These are phyloP conservation scores for Barbus barbus DNA, from an alignment of 2,113 vertebrate species.

Conservation along the genomic window DNA sequence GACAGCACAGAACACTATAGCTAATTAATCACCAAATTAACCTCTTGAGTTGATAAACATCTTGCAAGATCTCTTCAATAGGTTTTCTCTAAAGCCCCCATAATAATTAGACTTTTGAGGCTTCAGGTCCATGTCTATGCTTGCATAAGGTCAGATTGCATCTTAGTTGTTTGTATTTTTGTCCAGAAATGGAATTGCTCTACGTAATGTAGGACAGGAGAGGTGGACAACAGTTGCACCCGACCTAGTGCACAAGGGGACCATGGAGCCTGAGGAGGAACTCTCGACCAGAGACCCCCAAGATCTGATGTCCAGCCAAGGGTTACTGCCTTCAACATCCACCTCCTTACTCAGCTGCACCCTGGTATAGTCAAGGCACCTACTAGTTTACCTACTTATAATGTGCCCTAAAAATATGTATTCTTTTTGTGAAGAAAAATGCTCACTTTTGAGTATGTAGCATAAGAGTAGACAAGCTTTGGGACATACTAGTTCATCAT, in stretches of 20 bases:
- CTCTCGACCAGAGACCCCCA: constrained; percentile 51
- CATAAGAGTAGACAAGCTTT: too few species aligned
- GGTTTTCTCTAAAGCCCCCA: neutral
- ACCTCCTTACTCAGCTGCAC: constrained; percentile 60
- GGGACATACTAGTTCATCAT: too few species aligned
- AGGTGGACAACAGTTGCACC: constrained; percentile 58
- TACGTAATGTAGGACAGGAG: constrained; percentile 71
- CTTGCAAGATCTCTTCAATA: too few species aligned
- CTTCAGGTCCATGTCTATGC: neutral
- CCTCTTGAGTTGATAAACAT: neutral
- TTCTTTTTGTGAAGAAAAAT: too few species aligned
- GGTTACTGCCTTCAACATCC: constrained; percentile 54
- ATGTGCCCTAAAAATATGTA: too few species aligned
- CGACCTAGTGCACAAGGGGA: too few species aligned
- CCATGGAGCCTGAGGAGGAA: constrained; percentile 70
- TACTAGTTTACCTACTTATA: too few species aligned
- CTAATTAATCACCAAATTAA: neutral
- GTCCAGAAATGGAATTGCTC: constrained; percentile 54
- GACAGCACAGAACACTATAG: neutral
- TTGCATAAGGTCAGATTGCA: too few species aligned
- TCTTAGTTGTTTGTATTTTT: too few species aligned
- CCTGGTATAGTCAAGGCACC: constrained; percentile 61
- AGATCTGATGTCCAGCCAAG: constrained; percentile 70
- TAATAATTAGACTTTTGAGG: neutral
- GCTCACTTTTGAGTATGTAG: too few species aligned